Percentiles rank a stretch among this genome's conserved stretches.
Conservation (phyloP, 30 jellyfish, hydroid and myxozoan genomes). For the Mastigias papua region DNA sequence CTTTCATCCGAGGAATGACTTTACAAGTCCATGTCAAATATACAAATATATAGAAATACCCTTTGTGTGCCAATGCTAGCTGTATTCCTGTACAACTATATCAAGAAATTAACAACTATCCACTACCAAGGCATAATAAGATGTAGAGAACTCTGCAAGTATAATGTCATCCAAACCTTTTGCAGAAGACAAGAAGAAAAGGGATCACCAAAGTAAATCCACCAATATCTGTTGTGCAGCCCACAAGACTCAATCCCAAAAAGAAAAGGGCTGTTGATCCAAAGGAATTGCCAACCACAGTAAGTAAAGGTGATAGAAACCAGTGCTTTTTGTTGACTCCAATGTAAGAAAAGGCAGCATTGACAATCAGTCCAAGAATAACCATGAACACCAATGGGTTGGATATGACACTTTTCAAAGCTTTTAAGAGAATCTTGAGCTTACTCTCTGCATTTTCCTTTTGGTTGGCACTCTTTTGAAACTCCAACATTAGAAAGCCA, state of each 20-base stretch:
- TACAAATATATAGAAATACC: no score
- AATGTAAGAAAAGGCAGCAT: no score
- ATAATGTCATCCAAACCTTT: slow-evolving; percentile 72
- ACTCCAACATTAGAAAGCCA: slow-evolving; percentile 88
- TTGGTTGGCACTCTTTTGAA: slow-evolving; percentile 61
- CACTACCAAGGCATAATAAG: no score
- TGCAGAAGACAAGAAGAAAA: slow-evolving; percentile 64
- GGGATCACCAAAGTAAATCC: slow-evolving; percentile 78
- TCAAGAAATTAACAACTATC: no score
- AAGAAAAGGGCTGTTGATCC: slow-evolving; percentile 91
- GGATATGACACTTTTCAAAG: slow-evolving; percentile 72
- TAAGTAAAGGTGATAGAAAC: slow-evolving; percentile 64
- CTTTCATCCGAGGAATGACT: no score
- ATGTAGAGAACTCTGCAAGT: background rate
- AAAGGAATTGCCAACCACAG: slow-evolving; percentile 72
- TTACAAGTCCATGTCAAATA: no score
- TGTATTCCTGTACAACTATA: no score
- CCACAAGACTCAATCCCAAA: slow-evolving; percentile 83
- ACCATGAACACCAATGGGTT: slow-evolving; percentile 94
- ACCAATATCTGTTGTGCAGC: slow-evolving; percentile 40
- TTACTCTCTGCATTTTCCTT: slow-evolving; percentile 10
- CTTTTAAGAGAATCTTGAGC: slow-evolving; percentile 46
- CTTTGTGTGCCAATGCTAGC: no score
- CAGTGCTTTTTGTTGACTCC: slow-evolving; percentile 27
- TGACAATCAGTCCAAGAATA: slow-evolving; percentile 65